phyloP scores from a whole-genome alignment of 64 coral and sea anemone genomes.

The Montipora foliosa region DNA sequence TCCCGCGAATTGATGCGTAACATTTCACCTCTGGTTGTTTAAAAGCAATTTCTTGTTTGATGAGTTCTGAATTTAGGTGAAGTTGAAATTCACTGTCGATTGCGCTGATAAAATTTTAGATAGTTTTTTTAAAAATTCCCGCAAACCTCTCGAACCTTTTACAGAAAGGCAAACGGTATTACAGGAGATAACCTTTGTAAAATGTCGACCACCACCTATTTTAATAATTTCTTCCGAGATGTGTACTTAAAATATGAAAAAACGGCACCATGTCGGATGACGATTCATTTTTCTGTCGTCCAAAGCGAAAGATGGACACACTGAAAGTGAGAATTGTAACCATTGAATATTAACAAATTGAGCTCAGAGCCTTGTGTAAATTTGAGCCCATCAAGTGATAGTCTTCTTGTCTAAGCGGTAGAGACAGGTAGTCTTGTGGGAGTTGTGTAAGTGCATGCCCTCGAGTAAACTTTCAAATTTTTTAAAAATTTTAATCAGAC shows the following conservation, averaged over 20 bases:
- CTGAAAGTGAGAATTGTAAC: conserved; percentile 29
- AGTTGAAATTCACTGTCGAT: background rate
- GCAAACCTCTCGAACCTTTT: background rate
- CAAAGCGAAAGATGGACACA: background rate
- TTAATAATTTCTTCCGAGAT: conserved; percentile 20
- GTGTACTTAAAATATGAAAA: background rate
- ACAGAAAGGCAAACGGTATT: too few species aligned
- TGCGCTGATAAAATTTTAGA: background rate
- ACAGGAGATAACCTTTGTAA: background rate
- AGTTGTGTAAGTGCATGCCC: background rate
- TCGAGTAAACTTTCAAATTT: conserved; percentile 15
- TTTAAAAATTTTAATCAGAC: background rate
- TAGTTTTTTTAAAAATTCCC: background rate
- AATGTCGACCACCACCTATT: conserved; percentile 13
- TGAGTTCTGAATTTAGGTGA: conserved; percentile 42
- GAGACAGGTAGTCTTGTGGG: conserved; percentile 32
- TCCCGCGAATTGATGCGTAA: conserved; percentile 47
- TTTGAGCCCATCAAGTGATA: conserved; percentile 1
- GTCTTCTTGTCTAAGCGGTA: conserved; percentile 24
- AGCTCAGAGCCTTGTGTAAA: conserved; percentile 18
- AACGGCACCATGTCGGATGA: background rate
- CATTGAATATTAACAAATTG: conserved; percentile 18
- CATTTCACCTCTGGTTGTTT: conserved; percentile 7
- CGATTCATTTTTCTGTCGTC: background rate
- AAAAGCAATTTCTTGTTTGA: conserved; percentile 17